Conservation (phyloP, 2,888 invertebrate species). For the Mimumesa dahlbomi region DNA sequence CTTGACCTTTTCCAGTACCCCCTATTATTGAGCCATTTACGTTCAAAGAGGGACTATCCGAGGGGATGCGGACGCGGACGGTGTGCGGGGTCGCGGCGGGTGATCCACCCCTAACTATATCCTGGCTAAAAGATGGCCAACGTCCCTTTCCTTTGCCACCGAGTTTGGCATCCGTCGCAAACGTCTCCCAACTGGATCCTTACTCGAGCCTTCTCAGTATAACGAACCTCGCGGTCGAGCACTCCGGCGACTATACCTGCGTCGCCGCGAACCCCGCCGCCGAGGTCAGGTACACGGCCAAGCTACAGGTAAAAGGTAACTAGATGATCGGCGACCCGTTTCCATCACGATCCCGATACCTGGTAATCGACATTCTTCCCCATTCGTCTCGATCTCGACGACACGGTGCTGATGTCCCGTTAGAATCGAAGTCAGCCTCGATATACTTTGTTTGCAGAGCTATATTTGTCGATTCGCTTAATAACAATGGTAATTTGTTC, state of each 20-base stretch:
- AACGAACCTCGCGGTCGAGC: conserved; percentile 87
- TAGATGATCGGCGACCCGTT: conserved; percentile 74
- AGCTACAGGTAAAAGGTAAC: conserved; percentile 91
- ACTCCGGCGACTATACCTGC: conserved; percentile 90
- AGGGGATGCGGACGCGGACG: conserved; percentile 90
- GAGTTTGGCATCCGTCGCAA: conserved; percentile 84
- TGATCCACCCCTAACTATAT: conserved; percentile 89
- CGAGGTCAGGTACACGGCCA: conserved; percentile 89
- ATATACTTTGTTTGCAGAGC: no score
- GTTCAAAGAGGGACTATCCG: conserved; percentile 91
- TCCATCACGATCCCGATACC: conserved; percentile 50
- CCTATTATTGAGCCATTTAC: conserved; percentile 92
- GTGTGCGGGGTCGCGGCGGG: conserved; percentile 91
- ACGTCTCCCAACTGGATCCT: conserved; percentile 87
- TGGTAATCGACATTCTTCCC: conserved; percentile 11
- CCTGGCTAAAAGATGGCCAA: conserved; percentile 91
- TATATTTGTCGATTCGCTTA: no score
- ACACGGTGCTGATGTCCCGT: no score
- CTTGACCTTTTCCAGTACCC: conserved; percentile 86
- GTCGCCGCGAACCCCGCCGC: conserved; percentile 90
- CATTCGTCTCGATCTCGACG: conserved; percentile 42
- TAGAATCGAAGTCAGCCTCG: no score
- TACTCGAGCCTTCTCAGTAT: conserved; percentile 90
- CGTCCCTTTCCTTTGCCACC: conserved; percentile 83
- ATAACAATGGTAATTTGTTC: no score